Evolutionary conservation across 2,888 invertebrate genomes (phyloP).

Genomic region (Thecocarcelia acutangulata): DNA sequence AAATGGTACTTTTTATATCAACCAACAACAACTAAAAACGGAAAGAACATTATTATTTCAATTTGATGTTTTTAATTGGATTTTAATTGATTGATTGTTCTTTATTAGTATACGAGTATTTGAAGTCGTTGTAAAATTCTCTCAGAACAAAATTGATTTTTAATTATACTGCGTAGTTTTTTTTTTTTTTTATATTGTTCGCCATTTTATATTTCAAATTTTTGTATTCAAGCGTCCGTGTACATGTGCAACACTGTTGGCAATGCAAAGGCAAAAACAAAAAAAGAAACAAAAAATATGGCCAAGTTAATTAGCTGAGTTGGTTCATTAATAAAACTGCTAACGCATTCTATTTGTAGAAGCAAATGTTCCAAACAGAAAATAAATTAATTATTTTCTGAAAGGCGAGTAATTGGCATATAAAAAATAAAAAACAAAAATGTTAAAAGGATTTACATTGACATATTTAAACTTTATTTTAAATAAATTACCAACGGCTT

Average conservation of each 20-base stretch:
- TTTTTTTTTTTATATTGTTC: conserved; percentile 6
- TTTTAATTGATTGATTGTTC: conserved; percentile 62
- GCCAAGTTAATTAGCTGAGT: conserved; percentile 64
- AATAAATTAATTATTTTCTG: conserved; percentile 29
- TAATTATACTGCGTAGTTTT: conserved; percentile 47
- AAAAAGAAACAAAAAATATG: conserved; percentile 17
- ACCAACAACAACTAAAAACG: too few relatives aligned
- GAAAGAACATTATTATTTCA: conserved; percentile 34
- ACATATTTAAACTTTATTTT: not conserved
- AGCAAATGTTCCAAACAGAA: conserved; percentile 32
- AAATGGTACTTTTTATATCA: conserved; percentile 12
- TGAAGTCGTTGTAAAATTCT: conserved; percentile 34
- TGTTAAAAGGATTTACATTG: conserved; percentile 11
- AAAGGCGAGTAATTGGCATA: conserved; percentile 36
- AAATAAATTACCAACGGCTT: too few relatives aligned
- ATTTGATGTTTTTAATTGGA: conserved; percentile 55
- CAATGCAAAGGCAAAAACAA: not conserved
- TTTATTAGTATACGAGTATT: not conserved
- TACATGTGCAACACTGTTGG: conserved; percentile 13
- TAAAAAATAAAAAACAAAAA: conserved; percentile 7
- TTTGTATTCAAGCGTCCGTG: not conserved
- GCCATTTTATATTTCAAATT: conserved; percentile 49
- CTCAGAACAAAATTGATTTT: conserved; percentile 60
- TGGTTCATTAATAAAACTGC: conserved; percentile 56
- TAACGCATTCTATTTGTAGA: conserved; percentile 47